These are phyloP conservation scores for Ophiothrix spiculata DNA, from an alignment of 35 echinoderm and acorn worm genomes.

Conservation along the genomic window DNA sequence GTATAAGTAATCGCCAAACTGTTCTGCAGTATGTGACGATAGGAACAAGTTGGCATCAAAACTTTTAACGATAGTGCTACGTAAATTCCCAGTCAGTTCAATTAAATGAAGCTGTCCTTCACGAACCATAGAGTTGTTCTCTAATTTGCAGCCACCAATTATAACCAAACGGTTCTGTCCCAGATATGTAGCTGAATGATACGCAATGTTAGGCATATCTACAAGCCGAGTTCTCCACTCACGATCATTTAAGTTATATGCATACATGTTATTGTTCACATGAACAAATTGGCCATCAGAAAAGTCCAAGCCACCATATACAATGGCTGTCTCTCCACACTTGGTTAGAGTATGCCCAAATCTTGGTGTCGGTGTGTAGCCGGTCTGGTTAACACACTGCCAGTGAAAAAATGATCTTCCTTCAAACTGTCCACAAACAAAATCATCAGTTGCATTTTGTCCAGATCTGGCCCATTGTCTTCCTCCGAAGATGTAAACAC, in stretches of 20 bases:
- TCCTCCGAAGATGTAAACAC: background rate
- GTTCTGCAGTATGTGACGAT: background rate
- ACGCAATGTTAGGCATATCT: background rate
- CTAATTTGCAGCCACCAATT: too few relatives aligned
- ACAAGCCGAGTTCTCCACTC: background rate
- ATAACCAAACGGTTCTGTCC: too few relatives aligned
- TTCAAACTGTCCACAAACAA: background rate
- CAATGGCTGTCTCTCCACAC: background rate
- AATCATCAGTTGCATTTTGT: background rate
- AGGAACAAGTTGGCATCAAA: too few relatives aligned
- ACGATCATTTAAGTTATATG: background rate
- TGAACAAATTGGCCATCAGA: background rate
- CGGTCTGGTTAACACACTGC: background rate
- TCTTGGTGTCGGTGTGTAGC: background rate
- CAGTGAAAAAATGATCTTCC: background rate
- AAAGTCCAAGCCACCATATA: background rate
- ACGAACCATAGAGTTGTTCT: too few relatives aligned
- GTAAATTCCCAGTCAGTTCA: too few relatives aligned
- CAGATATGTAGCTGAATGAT: background rate
- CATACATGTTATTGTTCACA: background rate
- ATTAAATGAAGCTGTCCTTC: too few relatives aligned
- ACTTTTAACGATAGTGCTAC: too few relatives aligned
- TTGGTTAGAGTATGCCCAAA: background rate
- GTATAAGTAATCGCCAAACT: background rate
- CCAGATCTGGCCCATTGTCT: background rate